These are phyloP conservation scores for Eupithecia inturbata DNA, from an alignment of 2,888 invertebrate genomes.

Conservation along the genomic window DNA sequence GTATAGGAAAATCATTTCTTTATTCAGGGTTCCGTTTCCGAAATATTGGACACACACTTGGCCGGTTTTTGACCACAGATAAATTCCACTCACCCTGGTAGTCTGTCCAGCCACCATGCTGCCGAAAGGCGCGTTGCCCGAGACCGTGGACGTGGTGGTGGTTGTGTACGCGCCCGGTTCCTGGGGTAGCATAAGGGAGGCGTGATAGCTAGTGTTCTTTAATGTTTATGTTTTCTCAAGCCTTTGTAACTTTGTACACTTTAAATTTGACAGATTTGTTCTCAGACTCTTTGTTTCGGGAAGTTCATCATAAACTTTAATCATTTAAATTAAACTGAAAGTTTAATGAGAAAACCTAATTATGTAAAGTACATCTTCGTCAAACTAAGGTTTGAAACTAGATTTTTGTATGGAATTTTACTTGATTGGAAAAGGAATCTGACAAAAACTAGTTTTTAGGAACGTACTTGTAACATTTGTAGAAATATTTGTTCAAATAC, in stretches of 20 bases:
- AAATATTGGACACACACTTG: neutral
- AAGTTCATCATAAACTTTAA: neutral
- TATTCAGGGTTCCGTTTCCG: neutral
- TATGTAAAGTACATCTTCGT: neutral
- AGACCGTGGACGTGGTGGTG: constrained; percentile 70
- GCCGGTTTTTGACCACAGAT: neutral
- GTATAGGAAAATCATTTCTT: neutral
- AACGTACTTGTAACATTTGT: neutral
- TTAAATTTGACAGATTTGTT: neutral
- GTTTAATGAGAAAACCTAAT: neutral
- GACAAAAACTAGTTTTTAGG: neutral
- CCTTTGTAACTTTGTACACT: neutral
- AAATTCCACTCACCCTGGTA: constrained; percentile 63
- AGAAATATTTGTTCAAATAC: constrained; percentile 2
- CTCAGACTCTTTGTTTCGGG: neutral
- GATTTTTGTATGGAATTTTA: neutral
- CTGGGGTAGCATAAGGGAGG: constrained; percentile 50
- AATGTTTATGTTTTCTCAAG: neutral
- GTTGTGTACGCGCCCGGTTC: constrained; percentile 75
- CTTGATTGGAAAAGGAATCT: neutral
- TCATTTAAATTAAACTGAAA: neutral
- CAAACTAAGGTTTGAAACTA: neutral
- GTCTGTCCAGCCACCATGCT: constrained; percentile 70
- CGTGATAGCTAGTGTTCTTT: constrained; percentile 13
- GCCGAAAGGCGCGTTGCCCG: constrained; percentile 79